phyloP scores from a whole-genome alignment of 2,113 vertebrate species.

The Ceyx cyanopectus region DNA sequence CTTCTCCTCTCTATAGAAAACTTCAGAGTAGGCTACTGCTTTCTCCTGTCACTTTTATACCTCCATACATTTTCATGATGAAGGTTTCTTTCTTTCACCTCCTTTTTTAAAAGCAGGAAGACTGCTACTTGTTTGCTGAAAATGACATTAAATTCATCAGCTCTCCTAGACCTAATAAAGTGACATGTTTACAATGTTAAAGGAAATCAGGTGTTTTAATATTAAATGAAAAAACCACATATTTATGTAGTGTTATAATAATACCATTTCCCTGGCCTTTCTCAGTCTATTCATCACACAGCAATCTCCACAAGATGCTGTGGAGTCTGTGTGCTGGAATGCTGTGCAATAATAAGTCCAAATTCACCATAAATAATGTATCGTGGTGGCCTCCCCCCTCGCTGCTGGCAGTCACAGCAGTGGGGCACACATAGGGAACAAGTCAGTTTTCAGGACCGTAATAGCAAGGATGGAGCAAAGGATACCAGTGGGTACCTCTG shows the following conservation, averaged over 20 bases:
- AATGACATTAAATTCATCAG: constrained; percentile 71
- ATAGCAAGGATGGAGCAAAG: background rate
- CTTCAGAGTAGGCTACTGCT: background rate
- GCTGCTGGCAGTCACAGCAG: background rate
- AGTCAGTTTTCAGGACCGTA: background rate
- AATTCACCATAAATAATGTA: constrained; percentile 46
- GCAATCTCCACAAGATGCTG: constrained; percentile 45
- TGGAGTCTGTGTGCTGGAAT: constrained; percentile 36
- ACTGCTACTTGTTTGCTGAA: constrained; percentile 19
- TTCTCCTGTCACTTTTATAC: background rate
- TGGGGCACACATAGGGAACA: background rate
- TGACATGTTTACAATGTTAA: constrained; percentile 76
- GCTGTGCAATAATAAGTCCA: constrained; percentile 39
- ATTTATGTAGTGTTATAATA: constrained; percentile 81
- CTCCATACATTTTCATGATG: background rate
- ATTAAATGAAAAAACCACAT: constrained; percentile 66
- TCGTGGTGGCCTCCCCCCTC: background rate
- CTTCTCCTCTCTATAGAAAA: background rate
- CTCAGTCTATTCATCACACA: constrained; percentile 74
- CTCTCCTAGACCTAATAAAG: constrained; percentile 69
- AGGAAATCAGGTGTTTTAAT: constrained; percentile 80
- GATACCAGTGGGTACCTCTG: background rate
- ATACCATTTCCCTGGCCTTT: constrained; percentile 68
- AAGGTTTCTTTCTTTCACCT: background rate
- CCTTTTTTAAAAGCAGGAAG: background rate